Percentiles rank a stretch among this genome's conserved stretches.
phyloP scores from a whole-genome alignment of 2,113 vertebrate species.

The Macquaria australasica region DNA sequence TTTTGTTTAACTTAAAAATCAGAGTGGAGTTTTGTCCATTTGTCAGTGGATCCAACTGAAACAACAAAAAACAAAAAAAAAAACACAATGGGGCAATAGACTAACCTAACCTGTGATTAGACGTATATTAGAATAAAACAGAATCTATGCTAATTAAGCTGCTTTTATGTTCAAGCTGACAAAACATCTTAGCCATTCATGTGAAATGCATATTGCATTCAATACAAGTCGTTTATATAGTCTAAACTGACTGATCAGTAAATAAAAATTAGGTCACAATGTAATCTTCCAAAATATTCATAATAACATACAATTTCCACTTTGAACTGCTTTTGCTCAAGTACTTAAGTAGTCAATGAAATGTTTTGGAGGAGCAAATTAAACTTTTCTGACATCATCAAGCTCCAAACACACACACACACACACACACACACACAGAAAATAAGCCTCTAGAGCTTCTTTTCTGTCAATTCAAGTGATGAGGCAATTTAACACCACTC shows the following conservation, averaged over 20 bases:
- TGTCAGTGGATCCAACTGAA: background rate
- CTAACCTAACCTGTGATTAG: background rate
- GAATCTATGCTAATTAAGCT: background rate
- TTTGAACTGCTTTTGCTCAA: conserved; percentile 4
- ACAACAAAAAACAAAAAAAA: background rate
- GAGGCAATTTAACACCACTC: background rate
- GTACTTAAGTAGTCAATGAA: background rate
- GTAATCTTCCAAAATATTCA: conserved; percentile 9
- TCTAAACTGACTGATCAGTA: background rate
- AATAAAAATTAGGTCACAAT: background rate
- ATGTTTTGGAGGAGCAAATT: background rate
- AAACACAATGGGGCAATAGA: background rate
- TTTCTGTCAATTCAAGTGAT: too few relatives aligned
- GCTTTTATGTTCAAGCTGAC: conserved; percentile 14
- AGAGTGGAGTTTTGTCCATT: background rate
- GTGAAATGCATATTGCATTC: conserved; percentile 6
- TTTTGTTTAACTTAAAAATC: background rate
- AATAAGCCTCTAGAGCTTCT: background rate
- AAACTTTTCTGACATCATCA: background rate
- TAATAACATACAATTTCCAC: conserved; percentile 3
- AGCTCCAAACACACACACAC: background rate
- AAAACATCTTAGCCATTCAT: conserved; percentile 3
- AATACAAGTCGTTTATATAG: conserved; percentile 7
- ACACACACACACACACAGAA: background rate
- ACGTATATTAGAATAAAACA: background rate